Percentiles rank a stretch among this genome's conserved stretches.
phyloP scores from a whole-genome alignment of 2,113 vertebrate species.

The Geothlypis trichas region DNA sequence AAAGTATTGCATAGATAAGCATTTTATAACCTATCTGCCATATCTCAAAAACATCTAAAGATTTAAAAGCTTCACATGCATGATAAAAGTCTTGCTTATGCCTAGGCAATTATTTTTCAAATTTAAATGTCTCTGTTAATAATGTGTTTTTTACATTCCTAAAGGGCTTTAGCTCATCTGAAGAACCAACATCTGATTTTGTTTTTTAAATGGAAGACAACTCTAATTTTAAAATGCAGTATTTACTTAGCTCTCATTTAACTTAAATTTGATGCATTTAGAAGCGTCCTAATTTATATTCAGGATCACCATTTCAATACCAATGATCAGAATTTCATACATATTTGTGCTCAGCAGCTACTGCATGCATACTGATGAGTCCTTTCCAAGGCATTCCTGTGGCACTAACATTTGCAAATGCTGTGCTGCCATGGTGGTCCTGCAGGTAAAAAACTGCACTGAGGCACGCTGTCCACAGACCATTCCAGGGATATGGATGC shows the following conservation, averaged over 20 bases:
- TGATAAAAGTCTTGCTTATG: conserved; percentile 27
- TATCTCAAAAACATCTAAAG: conserved; percentile 31
- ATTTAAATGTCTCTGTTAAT: conserved; percentile 36
- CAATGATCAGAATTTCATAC: conserved; percentile 55
- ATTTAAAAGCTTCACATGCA: conserved; percentile 22
- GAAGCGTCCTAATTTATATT: conserved; percentile 44
- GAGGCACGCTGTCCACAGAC: not conserved
- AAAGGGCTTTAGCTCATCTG: not conserved
- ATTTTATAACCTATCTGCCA: conserved; percentile 9
- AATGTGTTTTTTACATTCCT: not conserved
- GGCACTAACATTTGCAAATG: not conserved
- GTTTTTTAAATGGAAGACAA: not conserved
- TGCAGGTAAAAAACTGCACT: not conserved
- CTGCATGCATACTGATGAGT: conserved; percentile 44
- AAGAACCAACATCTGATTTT: not conserved
- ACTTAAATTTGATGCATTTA: not conserved
- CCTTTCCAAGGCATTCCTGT: not conserved
- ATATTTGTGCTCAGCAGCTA: conserved; percentile 42
- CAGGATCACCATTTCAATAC: conserved; percentile 42
- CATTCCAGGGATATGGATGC: not conserved
- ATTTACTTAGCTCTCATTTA: conserved; percentile 9
- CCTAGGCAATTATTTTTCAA: conserved; percentile 46
- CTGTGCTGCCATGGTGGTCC: not conserved
- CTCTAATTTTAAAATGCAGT: not conserved
- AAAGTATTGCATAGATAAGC: not conserved